A percentile compares a stretch with the other conserved stretches of the same genome.
Evolutionary conservation across 2,888 invertebrate genomes (phyloP).

Genomic region (Cataglyphis rosenhaueri): DNA sequence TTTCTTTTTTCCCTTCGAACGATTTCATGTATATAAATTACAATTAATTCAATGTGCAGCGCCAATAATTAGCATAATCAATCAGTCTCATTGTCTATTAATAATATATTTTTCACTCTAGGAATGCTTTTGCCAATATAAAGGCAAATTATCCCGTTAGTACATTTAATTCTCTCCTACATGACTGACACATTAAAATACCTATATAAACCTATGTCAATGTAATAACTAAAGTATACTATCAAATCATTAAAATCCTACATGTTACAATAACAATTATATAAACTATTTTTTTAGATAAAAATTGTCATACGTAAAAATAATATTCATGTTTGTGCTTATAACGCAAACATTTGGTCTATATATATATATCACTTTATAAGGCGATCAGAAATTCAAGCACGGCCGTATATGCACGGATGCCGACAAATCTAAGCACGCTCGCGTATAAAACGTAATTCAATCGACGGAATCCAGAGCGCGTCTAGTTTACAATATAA

Average conservation of each 20-base stretch:
- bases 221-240: background rate
- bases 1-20: background rate
- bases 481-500: slow-evolving; percentile 43
- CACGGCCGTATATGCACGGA: slow-evolving; percentile 57
- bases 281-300: background rate
- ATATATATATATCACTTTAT: slow-evolving; percentile 62
- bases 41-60: slow-evolving; percentile 9
- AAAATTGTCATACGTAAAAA: background rate
- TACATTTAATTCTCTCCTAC: background rate
- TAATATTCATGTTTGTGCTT: background rate
- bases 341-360: background rate
- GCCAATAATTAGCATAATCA: slow-evolving; percentile 32
- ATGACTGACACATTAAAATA: background rate
- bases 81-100: background rate
- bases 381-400: slow-evolving; percentile 67
- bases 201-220: background rate
- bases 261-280: background rate
- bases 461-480: slow-evolving; percentile 55
- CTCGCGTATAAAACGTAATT: slow-evolving; percentile 66
- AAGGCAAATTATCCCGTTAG: background rate
- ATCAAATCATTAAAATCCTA: background rate
- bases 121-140: background rate
- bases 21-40: slow-evolving; percentile 41
- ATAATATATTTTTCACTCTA: background rate
- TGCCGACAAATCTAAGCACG: slow-evolving; percentile 62